Base-by-base conservation (phyloP, 2,113 vertebrate genomes). In the Anarrhichthys ocellatus region DNA sequence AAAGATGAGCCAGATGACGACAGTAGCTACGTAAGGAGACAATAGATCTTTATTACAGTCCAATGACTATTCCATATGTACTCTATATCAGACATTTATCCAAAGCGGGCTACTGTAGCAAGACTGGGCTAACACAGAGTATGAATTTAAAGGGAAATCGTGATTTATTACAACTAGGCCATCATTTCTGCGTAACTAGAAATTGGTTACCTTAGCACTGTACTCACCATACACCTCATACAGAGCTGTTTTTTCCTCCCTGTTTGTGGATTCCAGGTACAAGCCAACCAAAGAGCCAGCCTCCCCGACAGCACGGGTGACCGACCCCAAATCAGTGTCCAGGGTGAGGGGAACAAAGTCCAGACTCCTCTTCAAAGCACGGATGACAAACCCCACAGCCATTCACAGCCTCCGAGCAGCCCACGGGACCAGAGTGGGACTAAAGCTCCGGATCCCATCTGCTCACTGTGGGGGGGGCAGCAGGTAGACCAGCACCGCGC, bases 1-100 rank as follows among this genome's bases (percentile, higher is more conserved):
- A 95, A 94, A 83, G 92, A 95, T 64, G 94, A 94, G 78, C 93
- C 93, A 36, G 92, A 94, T 67, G 91, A 93, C 34, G 92, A 93
- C 22, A 85, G 87, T n/a, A 83, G 68, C 64, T 94, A 88, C 78
- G 92, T 95, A 83, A 92, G 93, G 27, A 76, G 38, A 76, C 24
- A 50, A 27, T 69, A 27, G 38, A 22, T 73, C 80, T 40, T 89
- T 82, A 15, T 58, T 48, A 9, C 18, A 36, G 66, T 62, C 67
- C 13, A 75, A 10, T 46, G 6, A 17, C 10, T 50, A 1, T 59
- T 72, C 29, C 27, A 67, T 34, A 13, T 59, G 38, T 27, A 54
- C 10, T 17, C 20, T 61, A 13, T 22, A 48, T 38, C 42, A n/a
- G 10, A 22, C 24, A 8, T 56, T 24, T 7, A 48, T 50, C 36